Base-by-base conservation (phyloP, 2,113 vertebrate genomes). In the Eudyptes chrysolophus region DNA sequence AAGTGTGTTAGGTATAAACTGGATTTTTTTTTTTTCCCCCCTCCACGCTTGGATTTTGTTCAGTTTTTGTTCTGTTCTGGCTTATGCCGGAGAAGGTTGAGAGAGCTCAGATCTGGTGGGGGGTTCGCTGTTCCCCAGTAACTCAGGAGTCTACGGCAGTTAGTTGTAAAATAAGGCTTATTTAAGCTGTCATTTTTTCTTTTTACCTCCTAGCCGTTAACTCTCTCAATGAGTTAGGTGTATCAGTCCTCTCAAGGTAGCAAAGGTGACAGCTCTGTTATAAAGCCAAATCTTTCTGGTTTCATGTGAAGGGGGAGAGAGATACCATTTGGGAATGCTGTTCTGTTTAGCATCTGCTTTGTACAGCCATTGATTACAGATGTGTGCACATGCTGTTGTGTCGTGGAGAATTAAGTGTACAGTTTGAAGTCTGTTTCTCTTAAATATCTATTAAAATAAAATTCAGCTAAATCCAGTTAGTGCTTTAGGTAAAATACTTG, bases 211-310 rank as follows among this genome's bases (percentile, higher is more conserved):
- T 42, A 15, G 29, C 70, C 51, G 75, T 55, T 29, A 8, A 3
- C 54, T 70, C 71, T 32, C 13, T 24, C 51, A 2, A 0, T 4
- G 51, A 16, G 13, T 32, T 27, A 2, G 0, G 4, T 13, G 16
- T 9, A 1, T 34, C 14, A 2, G 38, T 18, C 69, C 58, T 66
- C 29, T 34, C 44, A 2, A 24, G 13, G 49, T 15, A n/a, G 52
- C 38, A 7, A n/a, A 42, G 9, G 70, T 5, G 22, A 22, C 16
- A 2, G 17, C 21, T 13, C n/a, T 0, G 0, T 29, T 70, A 10
- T 0, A 34, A 52, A 70, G 42, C 66, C 36, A 6, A 1, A 4
- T 42, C 24, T 36, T 60, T 4, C 16, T 18, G 11, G 6, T 7
- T 74, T 52, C 26, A 1, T 18, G 1, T 2, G 6, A 7, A 27